These are phyloP conservation scores for Drosophila simulans DNA, from an alignment of 1,140 invertebrate genomes.

Conservation along the genomic window DNA sequence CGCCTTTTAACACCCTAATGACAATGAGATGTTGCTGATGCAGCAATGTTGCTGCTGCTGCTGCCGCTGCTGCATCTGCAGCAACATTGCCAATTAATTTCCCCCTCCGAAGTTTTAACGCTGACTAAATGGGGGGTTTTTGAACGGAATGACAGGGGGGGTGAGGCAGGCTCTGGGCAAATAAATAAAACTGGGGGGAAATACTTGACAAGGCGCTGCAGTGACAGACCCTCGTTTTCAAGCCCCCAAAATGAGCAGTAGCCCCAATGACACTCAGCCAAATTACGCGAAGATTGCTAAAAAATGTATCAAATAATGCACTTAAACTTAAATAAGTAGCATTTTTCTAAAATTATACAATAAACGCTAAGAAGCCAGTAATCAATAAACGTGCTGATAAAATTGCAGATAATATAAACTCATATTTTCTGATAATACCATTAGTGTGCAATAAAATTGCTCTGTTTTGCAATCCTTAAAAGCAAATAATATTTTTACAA, in stretches of 20 bases:
- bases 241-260: conserved; percentile 6
- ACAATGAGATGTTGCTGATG: conserved; percentile 59
- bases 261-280: background rate
- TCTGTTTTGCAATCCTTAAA: background rate
- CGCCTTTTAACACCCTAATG: conserved; percentile 65
- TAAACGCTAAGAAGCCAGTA: no score
- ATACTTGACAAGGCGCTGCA: conserved; percentile 61
- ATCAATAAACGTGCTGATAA: background rate
- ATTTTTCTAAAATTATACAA: background rate
- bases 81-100: conserved; percentile 56
- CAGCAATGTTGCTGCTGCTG: conserved; percentile 13
- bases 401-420: background rate
- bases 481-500: no score
- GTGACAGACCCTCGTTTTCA: conserved; percentile 30
- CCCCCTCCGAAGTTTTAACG: conserved; percentile 33
- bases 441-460: no score
- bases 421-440: background rate
- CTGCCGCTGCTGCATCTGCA: conserved; percentile 29
- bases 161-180: conserved; percentile 37
- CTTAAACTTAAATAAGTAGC: background rate
- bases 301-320: background rate
- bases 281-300: background rate
- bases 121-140: conserved; percentile 16
- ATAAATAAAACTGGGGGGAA: conserved; percentile 51
- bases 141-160: background rate